phyloP scores from a whole-genome alignment of 2,113 vertebrate species.

The Ciconia boyciana region DNA sequence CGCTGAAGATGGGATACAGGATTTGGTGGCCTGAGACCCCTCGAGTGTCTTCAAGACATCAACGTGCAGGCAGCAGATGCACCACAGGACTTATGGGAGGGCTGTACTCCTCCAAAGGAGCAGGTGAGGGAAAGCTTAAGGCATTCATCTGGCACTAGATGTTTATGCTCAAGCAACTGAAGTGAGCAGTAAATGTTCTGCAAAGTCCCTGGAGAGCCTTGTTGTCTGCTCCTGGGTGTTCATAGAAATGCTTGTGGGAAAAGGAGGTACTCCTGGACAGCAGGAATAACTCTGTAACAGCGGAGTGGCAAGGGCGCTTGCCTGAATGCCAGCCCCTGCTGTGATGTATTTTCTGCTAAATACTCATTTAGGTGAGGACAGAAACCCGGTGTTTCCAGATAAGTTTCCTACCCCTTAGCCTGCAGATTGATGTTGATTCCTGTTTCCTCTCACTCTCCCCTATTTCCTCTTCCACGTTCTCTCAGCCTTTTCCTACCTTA shows the following conservation, averaged over 20 bases:
- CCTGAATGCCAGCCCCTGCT: not conserved
- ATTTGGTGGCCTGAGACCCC: not conserved
- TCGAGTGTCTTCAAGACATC: not conserved
- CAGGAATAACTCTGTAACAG: not conserved
- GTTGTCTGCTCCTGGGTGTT: not conserved
- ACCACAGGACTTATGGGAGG: not conserved
- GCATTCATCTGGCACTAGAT: not conserved
- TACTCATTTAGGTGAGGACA: not conserved
- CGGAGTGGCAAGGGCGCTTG: not conserved
- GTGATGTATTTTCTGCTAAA: not conserved
- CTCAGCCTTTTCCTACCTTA: not conserved
- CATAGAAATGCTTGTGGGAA: not conserved
- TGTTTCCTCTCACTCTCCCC: not conserved
- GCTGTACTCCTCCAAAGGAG: not conserved
- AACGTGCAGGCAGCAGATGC: not conserved
- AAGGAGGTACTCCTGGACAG: not conserved
- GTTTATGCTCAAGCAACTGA: not conserved
- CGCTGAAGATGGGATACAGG: not conserved
- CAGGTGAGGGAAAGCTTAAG: not conserved
- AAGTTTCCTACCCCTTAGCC: not conserved
- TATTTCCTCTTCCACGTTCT: not conserved
- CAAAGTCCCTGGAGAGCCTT: not conserved
- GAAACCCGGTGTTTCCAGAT: not conserved
- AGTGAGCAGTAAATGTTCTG: not conserved
- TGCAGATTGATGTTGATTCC: not conserved